A percentile compares a stretch with the other conserved stretches of the same genome.
These are phyloP conservation scores for Callionymus lyra DNA, from an alignment of 2,113 vertebrate genomes.

Conservation along the genomic window DNA sequence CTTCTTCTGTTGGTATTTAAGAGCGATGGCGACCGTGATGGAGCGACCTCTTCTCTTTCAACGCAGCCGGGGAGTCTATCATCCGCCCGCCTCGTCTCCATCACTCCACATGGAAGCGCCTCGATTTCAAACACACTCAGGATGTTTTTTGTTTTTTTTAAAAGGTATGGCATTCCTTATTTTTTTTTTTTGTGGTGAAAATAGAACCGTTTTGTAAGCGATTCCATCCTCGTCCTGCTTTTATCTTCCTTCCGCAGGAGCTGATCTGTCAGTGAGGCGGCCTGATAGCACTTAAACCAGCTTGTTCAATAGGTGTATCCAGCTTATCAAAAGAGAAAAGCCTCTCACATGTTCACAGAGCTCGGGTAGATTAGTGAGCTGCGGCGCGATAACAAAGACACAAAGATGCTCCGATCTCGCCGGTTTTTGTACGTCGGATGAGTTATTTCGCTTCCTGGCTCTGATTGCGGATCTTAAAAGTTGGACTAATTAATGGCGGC, in stretches of 20 bases:
- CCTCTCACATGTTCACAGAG: constrained; percentile 24
- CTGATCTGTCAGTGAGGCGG: constrained; percentile 34
- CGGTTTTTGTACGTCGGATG: constrained; percentile 33
- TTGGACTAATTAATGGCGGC: constrained; percentile 47
- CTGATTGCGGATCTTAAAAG: constrained; percentile 36
- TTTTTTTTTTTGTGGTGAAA: constrained; percentile 14
- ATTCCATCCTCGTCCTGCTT: constrained; percentile 20
- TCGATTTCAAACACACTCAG: constrained; percentile 26
- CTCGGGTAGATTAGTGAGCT: constrained; percentile 16
- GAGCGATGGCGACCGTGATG: constrained; percentile 69
- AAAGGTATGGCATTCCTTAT: constrained; percentile 19
- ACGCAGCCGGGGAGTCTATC: constrained; percentile 72
- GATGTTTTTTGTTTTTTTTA: constrained; percentile 18
- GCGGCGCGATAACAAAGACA: constrained; percentile 29
- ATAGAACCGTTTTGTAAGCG: constrained; percentile 27
- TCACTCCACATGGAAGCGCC: constrained; percentile 17
- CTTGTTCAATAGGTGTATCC: constrained; percentile 46
- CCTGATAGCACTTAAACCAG: constrained; percentile 53
- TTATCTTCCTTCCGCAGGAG: constrained; percentile 31
- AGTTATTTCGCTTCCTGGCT: constrained; percentile 42
- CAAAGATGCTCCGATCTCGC: constrained; percentile 23
- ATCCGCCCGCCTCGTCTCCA: constrained; percentile 18
- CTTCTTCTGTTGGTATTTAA: constrained; percentile 75
- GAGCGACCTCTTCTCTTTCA: constrained; percentile 65
- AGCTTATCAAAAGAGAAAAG: constrained; percentile 30